These are phyloP conservation scores for Nebria brevicollis DNA, from an alignment of 2,888 invertebrate genomes.

Conservation along the genomic window DNA sequence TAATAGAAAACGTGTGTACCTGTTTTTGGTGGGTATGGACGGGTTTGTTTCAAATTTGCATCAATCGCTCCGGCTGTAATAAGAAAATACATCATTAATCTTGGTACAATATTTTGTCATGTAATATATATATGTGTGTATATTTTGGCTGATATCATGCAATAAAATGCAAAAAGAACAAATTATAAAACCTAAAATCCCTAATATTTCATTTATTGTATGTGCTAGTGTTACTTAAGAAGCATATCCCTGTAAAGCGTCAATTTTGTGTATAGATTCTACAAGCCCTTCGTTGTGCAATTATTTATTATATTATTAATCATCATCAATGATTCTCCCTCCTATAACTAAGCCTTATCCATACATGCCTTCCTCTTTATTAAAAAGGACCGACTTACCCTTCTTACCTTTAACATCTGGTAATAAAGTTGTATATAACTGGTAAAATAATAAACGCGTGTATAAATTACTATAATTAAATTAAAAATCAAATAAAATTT, in stretches of 20 bases:
- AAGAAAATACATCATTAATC: constrained; percentile 44
- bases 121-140: neutral
- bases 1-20: constrained; percentile 49
- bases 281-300: no score
- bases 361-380: neutral
- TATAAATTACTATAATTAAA: neutral
- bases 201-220: no score
- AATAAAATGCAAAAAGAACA: no score
- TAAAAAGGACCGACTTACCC: neutral
- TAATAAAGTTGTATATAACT: neutral
- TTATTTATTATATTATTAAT: no score
- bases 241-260: no score
- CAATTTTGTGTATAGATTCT: no score
- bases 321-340: neutral
- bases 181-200: no score
- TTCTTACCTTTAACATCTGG: neutral
- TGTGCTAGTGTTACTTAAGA: no score
- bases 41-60: constrained; percentile 46
- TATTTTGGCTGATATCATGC: neutral
- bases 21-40: constrained; percentile 55
- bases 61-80: constrained; percentile 54
- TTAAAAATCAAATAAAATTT: neutral
- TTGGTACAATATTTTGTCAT: neutral
- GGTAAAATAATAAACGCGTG: neutral
- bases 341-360: neutral